phyloP scores from a whole-genome alignment of 2,113 vertebrate genomes.

The Puffinus mauretanicus region DNA sequence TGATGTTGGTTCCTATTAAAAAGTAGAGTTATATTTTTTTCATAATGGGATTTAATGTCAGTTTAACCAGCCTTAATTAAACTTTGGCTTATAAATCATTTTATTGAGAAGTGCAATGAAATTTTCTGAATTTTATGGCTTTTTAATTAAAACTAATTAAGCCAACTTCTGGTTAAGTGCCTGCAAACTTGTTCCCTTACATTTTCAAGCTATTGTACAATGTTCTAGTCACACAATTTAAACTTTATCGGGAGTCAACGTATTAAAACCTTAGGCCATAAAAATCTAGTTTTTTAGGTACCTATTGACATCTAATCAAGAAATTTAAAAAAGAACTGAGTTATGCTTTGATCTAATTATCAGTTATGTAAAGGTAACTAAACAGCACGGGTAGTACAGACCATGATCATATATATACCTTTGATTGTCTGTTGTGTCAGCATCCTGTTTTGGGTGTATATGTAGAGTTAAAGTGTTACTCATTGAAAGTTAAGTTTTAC shows the following conservation, averaged over 20 bases:
- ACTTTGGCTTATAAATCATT: constrained; percentile 19
- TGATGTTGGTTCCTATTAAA: not conserved
- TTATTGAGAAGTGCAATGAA: not conserved
- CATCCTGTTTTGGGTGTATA: not conserved
- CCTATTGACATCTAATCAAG: not conserved
- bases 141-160: constrained; percentile 13
- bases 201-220: not conserved
- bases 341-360: not conserved
- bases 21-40: not conserved
- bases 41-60: not conserved
- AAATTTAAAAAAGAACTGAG: not conserved
- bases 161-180: not conserved
- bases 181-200: not conserved
- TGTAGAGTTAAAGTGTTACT: not conserved
- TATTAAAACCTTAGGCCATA: not conserved
- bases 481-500: not conserved
- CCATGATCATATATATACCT: not conserved
- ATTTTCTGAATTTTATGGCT: not conserved
- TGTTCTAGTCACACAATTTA: not conserved
- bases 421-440: not conserved
- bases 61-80: constrained; percentile 15
- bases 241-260: not conserved
- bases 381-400: not conserved
- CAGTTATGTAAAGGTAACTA: not conserved
- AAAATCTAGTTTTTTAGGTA: not conserved